A percentile compares a stretch with the other conserved stretches of the same genome.
Conservation (phyloP, 1,140 invertebrate genomes). For the Laodelphax striatellus region DNA sequence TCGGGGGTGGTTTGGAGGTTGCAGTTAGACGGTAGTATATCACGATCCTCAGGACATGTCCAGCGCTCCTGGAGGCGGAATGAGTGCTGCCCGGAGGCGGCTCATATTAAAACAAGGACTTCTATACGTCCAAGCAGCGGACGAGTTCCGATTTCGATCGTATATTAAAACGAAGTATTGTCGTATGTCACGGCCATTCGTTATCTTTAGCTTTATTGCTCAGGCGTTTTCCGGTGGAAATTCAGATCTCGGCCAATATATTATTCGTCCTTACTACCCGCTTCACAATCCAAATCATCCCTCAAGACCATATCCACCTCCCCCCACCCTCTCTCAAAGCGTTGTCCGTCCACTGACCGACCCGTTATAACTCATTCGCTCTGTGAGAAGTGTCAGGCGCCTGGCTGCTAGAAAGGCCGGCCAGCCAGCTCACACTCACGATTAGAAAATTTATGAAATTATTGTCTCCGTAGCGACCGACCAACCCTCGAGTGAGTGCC, state of each 20-base stretch:
- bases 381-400: too few species aligned
- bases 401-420: too few species aligned
- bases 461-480: too few species aligned
- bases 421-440: too few species aligned
- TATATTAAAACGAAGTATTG: conserved; percentile 5
- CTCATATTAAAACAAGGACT: conserved; percentile 3
- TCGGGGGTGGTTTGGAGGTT: neutral
- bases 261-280: neutral
- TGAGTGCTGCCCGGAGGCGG: too few species aligned
- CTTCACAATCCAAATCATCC: neutral
- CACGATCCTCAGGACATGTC: neutral
- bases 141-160: neutral
- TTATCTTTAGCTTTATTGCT: conserved; percentile 3
- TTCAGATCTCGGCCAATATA: neutral
- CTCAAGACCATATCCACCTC: neutral
- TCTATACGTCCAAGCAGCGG: neutral
- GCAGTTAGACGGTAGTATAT: neutral
- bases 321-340: neutral
- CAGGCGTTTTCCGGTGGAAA: neutral
- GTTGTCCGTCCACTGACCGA: neutral
- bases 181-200: neutral
- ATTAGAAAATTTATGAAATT: too few species aligned
- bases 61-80: neutral
- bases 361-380: too few species aligned
- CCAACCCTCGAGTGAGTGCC: too few species aligned